phyloP scores from a whole-genome alignment of 2,113 vertebrate species.

The Lipotes vexillifer region DNA sequence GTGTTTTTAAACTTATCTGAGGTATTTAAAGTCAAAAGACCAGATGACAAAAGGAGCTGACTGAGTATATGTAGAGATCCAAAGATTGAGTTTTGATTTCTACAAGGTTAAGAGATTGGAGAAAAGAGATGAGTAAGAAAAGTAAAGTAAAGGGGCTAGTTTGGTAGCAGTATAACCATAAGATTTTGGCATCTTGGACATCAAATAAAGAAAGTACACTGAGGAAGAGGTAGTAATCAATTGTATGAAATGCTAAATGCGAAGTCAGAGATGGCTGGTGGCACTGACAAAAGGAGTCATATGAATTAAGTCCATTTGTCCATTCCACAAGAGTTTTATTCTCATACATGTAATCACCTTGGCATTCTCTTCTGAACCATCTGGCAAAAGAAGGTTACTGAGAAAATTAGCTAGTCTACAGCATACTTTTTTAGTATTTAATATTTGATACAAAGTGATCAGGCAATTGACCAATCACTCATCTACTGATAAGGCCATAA shows the following conservation, averaged over 20 bases:
- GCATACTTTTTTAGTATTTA: not conserved
- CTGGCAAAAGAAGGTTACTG: not conserved
- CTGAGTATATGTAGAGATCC: not conserved
- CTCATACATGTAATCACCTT: not conserved
- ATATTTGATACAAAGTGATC: not conserved
- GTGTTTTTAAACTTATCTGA: not conserved
- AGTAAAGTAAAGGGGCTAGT: not conserved
- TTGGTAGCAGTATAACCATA: not conserved
- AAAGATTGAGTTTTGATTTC: not conserved
- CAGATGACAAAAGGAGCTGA: not conserved
- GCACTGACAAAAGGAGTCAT: not conserved
- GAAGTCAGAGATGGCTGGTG: not conserved
- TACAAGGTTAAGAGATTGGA: not conserved
- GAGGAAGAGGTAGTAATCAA: not conserved
- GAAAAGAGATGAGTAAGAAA: not conserved
- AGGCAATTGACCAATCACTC: not conserved
- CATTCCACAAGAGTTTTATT: not conserved
- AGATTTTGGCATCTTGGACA: not conserved
- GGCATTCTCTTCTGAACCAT: not conserved
- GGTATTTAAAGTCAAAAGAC: not conserved
- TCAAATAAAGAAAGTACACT: not conserved
- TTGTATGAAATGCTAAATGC: not conserved
- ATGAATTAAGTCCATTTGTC: not conserved
- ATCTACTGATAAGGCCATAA: not conserved
- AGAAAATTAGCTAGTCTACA: not conserved